Conservation (phyloP, 1,140 invertebrate species). For the Papilio polytes region DNA sequence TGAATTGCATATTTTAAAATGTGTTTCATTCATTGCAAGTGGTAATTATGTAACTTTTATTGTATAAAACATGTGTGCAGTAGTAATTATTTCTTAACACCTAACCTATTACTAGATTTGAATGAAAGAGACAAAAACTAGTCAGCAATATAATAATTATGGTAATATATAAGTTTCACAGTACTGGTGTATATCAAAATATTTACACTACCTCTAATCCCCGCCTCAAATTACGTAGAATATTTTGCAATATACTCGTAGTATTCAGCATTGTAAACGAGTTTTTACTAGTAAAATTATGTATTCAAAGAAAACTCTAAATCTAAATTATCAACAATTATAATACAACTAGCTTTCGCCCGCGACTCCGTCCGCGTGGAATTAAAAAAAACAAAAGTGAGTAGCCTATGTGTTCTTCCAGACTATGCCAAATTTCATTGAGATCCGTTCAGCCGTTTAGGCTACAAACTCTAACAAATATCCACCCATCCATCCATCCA, state of each 20-base stretch:
- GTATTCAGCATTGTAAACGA: neutral
- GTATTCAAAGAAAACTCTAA: no score
- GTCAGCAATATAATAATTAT: no score
- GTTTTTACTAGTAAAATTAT: neutral
- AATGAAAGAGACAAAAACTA: neutral
- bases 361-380: no score
- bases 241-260: neutral
- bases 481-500: no score
- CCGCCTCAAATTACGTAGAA: neutral
- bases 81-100: neutral
- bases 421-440: no score
- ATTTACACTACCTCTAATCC: neutral
- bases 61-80: neutral
- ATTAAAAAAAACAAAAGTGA: no score
- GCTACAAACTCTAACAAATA: no score
- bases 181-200: neutral
- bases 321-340: no score
- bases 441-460: no score
- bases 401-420: no score
- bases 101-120: neutral
- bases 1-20: slow-evolving; percentile 13
- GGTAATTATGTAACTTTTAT: neutral
- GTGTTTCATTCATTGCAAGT: neutral
- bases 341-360: no score
- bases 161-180: neutral